phyloP scores from a whole-genome alignment of 2,113 vertebrate species.

The Odocoileus virginianus region DNA sequence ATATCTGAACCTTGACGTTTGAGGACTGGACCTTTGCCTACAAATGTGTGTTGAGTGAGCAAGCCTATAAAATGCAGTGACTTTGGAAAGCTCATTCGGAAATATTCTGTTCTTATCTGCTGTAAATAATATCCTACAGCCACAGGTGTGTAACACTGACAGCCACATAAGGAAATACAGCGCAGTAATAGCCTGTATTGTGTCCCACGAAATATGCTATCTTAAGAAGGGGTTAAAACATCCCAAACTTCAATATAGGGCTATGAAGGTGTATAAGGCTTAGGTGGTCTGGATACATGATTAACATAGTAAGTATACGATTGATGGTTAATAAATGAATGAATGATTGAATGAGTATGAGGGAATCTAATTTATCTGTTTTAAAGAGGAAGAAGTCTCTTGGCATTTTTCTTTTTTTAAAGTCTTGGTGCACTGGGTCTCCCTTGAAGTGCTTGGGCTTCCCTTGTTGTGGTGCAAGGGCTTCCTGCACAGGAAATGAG shows the following conservation, averaged over 20 bases:
- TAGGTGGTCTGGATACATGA: neutral
- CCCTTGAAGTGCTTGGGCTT: neutral
- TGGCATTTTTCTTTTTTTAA: neutral
- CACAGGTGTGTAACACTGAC: too few relatives aligned
- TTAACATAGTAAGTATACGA: neutral
- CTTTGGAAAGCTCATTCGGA: neutral
- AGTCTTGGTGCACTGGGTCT: neutral
- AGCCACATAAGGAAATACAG: too few relatives aligned
- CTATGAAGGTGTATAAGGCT: neutral
- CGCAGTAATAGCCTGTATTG: neutral
- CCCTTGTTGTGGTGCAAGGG: neutral
- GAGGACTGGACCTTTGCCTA: neutral
- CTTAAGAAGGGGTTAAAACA: neutral
- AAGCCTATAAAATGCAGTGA: neutral
- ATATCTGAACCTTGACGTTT: neutral
- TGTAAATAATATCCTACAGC: neutral
- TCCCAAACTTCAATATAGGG: neutral
- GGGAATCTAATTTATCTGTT: neutral
- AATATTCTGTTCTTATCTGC: too few relatives aligned
- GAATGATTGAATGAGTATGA: neutral
- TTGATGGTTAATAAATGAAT: neutral
- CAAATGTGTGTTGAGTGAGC: neutral
- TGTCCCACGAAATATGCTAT: rapidly evolving
- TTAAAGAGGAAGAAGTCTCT: neutral
- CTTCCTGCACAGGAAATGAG: neutral